A percentile compares a stretch with the other conserved stretches of the same genome.
Conservation (phyloP, 2,797 vertebrate species). For the Tokudaia muenninki region DNA sequence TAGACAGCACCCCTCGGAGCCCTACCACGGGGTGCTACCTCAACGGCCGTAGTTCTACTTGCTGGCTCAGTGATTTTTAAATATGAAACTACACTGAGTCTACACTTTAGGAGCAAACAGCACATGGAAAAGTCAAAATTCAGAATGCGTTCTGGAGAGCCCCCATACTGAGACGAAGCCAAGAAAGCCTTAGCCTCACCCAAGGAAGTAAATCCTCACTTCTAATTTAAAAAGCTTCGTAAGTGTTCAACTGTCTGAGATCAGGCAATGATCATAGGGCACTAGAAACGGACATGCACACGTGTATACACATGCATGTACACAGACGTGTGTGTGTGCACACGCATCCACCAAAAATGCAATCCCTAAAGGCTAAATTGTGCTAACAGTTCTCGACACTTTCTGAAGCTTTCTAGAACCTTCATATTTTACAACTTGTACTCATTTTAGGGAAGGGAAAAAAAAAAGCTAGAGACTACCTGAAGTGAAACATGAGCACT, state of each 20-base stretch:
- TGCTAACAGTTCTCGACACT: neutral
- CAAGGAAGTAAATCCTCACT: constrained; percentile 29
- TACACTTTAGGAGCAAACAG: neutral
- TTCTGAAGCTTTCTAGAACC: constrained; percentile 50
- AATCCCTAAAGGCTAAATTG: neutral
- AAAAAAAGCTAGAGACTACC: neutral
- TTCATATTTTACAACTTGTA: constrained; percentile 3
- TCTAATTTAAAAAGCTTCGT: neutral
- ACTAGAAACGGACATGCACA: neutral
- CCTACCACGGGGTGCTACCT: neutral
- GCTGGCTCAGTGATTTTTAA: neutral
- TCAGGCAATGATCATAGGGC: neutral
- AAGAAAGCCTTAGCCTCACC: neutral
- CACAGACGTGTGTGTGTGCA: neutral
- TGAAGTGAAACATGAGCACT: neutral
- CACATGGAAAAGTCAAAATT: constrained; percentile 18
- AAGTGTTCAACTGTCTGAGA: neutral
- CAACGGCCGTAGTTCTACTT: neutral
- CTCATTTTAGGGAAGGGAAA: neutral
- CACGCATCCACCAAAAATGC: neutral
- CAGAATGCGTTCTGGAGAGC: neutral
- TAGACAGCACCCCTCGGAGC: neutral
- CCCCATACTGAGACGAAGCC: neutral
- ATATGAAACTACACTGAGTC: constrained; percentile 28
- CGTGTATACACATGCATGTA: neutral